phyloP scores from a whole-genome alignment of 2,888 invertebrate genomes.

The Polyploca ridens region DNA sequence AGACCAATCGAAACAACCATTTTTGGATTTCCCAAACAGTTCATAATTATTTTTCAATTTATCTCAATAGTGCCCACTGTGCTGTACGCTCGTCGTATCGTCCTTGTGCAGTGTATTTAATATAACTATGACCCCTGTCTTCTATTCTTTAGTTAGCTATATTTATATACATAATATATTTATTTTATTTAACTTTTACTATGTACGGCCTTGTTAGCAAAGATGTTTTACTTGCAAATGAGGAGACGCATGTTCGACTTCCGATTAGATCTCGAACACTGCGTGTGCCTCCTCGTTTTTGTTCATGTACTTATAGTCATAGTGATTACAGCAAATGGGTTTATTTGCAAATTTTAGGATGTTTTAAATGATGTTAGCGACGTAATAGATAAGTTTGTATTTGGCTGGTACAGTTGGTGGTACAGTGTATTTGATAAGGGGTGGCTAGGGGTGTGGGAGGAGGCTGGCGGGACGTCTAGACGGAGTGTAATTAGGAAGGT shows the following conservation, averaged over 20 bases:
- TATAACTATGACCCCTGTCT: no score
- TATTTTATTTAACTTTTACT: background rate
- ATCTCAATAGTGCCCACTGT: no score
- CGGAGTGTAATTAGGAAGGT: slow-evolving; percentile 80
- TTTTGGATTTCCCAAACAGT: no score
- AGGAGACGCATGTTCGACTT: background rate
- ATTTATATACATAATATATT: background rate
- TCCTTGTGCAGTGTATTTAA: no score
- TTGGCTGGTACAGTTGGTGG: slow-evolving; percentile 47
- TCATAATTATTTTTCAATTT: no score
- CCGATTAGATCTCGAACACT: no score
- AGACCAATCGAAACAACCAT: no score
- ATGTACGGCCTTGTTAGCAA: background rate
- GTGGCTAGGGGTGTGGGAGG: slow-evolving; percentile 48
- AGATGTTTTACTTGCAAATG: slow-evolving; percentile 9
- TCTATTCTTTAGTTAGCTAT: background rate
- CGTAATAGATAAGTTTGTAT: slow-evolving; percentile 17
- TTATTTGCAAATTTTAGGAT: background rate
- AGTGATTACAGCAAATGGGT: no score
- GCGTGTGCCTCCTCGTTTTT: background rate
- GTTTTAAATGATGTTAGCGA: background rate
- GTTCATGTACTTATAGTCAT: no score
- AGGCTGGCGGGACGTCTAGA: slow-evolving; percentile 75
- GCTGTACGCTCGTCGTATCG: no score
- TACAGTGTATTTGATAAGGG: slow-evolving; percentile 53